A percentile compares a stretch with the other conserved stretches of the same genome.
Evolutionary conservation across 2,797 vertebrate genomes (phyloP).

Genomic region (Betta splendens): DNA sequence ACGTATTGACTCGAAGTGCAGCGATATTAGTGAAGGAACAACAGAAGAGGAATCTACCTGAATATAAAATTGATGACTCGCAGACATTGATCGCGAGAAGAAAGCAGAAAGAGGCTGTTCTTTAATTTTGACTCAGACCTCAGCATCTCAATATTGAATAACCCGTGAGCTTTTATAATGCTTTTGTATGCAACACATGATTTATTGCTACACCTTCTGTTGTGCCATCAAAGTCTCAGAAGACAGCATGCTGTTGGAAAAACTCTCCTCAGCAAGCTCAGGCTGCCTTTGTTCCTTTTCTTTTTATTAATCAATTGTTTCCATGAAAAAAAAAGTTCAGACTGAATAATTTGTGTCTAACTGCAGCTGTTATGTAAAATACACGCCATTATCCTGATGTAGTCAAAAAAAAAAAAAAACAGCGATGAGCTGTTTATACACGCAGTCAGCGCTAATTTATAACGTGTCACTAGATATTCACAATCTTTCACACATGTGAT

Average conservation of each 20-base stretch:
- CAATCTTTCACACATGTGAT: conserved; percentile 29
- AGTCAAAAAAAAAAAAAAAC: conserved; percentile 22
- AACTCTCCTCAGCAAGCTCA: conserved; percentile 36
- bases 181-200: conserved; percentile 62
- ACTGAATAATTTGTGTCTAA: conserved; percentile 40
- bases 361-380: conserved; percentile 30
- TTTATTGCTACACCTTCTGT: conserved; percentile 68
- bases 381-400: conserved; percentile 30
- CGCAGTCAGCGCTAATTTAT: conserved; percentile 18
- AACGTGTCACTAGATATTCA: conserved; percentile 9
- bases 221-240: conserved; percentile 34
- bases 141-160: conserved; percentile 58
- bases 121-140: conserved; percentile 29
- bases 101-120: conserved; percentile 36
- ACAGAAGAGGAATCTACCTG: conserved; percentile 25
- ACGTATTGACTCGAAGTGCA: conserved; percentile 22
- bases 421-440: conserved; percentile 1
- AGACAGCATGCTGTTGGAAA: conserved; percentile 21
- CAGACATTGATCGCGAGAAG: conserved; percentile 34
- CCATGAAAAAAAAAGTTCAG: conserved; percentile 14
- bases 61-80: conserved; percentile 43
- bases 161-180: conserved; percentile 58
- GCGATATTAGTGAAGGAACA: conserved; percentile 3
- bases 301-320: conserved; percentile 29
- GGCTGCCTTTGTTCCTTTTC: conserved; percentile 21